These are phyloP conservation scores for Vanessa tameamea DNA, from an alignment of 1,140 invertebrate genomes.

Conservation along the genomic window DNA sequence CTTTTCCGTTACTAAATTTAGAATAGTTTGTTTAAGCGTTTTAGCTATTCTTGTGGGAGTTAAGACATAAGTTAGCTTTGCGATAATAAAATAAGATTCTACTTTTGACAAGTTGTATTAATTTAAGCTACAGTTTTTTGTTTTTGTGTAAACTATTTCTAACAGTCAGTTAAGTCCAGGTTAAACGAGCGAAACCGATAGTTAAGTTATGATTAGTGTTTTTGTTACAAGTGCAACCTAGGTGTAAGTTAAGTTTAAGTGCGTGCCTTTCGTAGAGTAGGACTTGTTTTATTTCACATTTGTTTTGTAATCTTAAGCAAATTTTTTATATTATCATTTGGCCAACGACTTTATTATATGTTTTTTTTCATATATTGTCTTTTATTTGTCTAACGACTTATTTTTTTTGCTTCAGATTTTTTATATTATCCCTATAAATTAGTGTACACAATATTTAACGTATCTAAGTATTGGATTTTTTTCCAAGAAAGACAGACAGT, in stretches of 20 bases:
- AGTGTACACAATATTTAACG: too few relatives aligned
- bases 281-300: conserved; percentile 21
- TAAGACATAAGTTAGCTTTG: conserved; percentile 32
- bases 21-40: not conserved
- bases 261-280: conserved; percentile 23
- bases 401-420: not conserved
- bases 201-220: conserved; percentile 25
- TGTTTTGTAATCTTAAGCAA: conserved; percentile 24
- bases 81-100: conserved; percentile 55
- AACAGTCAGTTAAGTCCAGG: conserved; percentile 49
- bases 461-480: too few relatives aligned
- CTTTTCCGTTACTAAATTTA: conserved; percentile 43
- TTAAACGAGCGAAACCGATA: conserved; percentile 41
- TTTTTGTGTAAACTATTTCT: conserved; percentile 44
- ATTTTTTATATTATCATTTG: conserved; percentile 20
- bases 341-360: conserved; percentile 10
- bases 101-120: conserved; percentile 7
- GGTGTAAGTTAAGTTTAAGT: conserved; percentile 10
- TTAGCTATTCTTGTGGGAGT: conserved; percentile 3
- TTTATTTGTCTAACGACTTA: not conserved
- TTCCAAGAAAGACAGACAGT: too few relatives aligned
- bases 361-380: conserved; percentile 13
- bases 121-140: conserved; percentile 39
- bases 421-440: too few relatives aligned
- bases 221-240: conserved; percentile 14